phyloP scores from a whole-genome alignment of 2,113 vertebrate species.

The Pseudopodoces humilis region DNA sequence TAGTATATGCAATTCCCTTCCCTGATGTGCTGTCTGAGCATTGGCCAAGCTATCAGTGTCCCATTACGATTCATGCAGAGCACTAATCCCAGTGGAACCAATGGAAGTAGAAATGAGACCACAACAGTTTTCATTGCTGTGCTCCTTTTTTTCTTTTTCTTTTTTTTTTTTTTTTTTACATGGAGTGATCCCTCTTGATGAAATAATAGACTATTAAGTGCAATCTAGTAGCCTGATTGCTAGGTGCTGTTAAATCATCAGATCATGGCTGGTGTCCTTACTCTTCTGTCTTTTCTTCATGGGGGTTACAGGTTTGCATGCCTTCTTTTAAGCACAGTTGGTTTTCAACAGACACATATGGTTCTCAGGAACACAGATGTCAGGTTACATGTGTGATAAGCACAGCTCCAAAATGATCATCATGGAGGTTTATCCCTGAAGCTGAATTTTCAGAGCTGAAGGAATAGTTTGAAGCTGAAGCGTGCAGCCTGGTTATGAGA shows the following conservation, averaged over 20 bases:
- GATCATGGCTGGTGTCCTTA: background rate
- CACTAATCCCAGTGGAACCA: background rate
- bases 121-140: background rate
- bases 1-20: conserved; percentile 30
- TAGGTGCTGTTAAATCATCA: background rate
- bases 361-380: background rate
- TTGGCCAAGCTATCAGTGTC: conserved; percentile 22
- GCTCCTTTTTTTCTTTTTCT: background rate
- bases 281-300: background rate
- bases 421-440: background rate
- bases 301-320: background rate
- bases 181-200: background rate
- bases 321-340: background rate
- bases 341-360: background rate
- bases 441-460: background rate
- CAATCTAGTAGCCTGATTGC: background rate
- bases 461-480: background rate
- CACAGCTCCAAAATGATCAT: background rate
- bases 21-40: conserved; percentile 36
- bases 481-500: background rate
- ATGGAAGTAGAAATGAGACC: background rate
- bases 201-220: background rate
- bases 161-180: background rate
- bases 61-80: background rate
- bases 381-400: background rate